Evolutionary conservation across 2,113 vertebrate genomes (phyloP), one percentile per base, ranked within the genome.

Genomic region (Phylloscopus trochilus): DNA sequence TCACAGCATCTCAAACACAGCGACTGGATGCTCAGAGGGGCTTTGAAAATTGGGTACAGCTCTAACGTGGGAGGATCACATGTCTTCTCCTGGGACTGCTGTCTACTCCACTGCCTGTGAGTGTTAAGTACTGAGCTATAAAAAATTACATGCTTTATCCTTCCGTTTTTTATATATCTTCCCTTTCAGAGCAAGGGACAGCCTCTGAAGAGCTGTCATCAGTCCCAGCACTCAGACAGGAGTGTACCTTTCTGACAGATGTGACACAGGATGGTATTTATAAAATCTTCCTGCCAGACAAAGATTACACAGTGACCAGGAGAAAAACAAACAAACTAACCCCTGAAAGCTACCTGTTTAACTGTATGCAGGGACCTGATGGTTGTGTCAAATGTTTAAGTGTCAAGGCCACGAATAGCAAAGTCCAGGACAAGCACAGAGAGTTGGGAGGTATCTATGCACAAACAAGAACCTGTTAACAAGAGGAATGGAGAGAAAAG

Each of bases 111-210:
- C 22, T 87, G 75, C 69, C 63, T 83, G 33, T 58, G 58, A 72
- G 37, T 73, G 62, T 79, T 93, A 87, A 92, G 55, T 79, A 80
- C 33, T 58, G 67, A 87, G 78, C 78, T 92, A 91, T 91, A 87
- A 92, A 95, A 92, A 85, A 92, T 72, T 77, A 90, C 7, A 58
- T 78, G 37, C 53, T 59, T 80, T 93, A 76, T 60, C 55, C 53
- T 93, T 93, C 58, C 0, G 2, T 73, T 91, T 91, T 91, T 82
- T 78, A 58, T 85, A 3, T 13, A 41, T 93, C 70, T 76, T 83
- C 56, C 53, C 37, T 89, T 72, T 53, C 58, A 90, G 87, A 93
- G 80, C 22, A 70, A 75, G 84, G 58, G 53, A 56, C 78, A 80
- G 46, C 21, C 46, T 83, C 78, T 63, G 78, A 80, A 23, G 63